phyloP scores from a whole-genome alignment of 1,140 invertebrate genomes.

The Hestina assimilis region DNA sequence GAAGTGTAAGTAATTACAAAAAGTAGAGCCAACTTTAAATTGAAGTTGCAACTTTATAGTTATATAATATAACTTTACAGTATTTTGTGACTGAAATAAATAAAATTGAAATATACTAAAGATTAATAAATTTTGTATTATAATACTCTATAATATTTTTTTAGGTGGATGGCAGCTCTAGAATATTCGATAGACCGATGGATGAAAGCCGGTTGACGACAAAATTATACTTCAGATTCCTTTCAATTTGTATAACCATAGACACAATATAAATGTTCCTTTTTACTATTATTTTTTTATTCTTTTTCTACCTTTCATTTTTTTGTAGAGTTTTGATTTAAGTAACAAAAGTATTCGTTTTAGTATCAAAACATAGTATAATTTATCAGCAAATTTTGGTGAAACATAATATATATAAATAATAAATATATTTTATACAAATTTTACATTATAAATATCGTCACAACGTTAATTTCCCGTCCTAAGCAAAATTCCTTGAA shows the following conservation, averaged over 20 bases:
- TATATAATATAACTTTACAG: no score
- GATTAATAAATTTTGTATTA: no score
- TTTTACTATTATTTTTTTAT: conserved; percentile 29
- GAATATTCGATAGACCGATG: conserved; percentile 97
- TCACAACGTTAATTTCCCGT: neutral
- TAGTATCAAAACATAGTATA: no score
- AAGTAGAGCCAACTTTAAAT: no score
- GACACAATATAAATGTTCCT: conserved; percentile 8
- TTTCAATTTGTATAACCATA: conserved; percentile 55
- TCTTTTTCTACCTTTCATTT: neutral
- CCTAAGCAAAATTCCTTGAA: neutral
- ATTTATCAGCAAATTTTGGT: neutral
- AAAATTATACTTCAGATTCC: conserved; percentile 42
- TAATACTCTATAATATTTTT: conserved; percentile 15
- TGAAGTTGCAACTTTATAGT: no score
- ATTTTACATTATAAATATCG: neutral
- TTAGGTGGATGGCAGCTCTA: conserved; percentile 94
- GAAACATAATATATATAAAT: neutral
- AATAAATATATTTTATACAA: neutral
- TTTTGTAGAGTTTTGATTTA: no score
- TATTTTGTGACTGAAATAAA: no score
- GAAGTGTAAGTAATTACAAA: no score
- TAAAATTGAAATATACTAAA: no score
- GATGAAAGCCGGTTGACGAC: conserved; percentile 92
- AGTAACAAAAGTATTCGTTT: no score